Conservation (phyloP, 2,797 vertebrate species). For the Naso thynnoides region DNA sequence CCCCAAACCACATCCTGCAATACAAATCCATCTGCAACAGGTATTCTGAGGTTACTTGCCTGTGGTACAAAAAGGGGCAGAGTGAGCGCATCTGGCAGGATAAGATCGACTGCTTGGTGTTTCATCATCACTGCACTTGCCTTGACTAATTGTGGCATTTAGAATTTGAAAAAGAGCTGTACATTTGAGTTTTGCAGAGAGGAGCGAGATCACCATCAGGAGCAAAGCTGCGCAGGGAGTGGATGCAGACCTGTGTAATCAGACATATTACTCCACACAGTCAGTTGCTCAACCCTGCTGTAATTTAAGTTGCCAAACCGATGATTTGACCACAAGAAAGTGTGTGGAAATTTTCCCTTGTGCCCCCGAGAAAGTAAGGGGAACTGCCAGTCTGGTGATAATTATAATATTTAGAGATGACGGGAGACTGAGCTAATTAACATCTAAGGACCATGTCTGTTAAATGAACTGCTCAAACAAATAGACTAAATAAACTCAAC, state of each 20-base stretch:
- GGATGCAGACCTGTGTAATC: constrained; percentile 11
- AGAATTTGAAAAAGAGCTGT: background rate
- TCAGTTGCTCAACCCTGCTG: constrained; percentile 34
- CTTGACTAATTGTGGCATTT: constrained; percentile 16
- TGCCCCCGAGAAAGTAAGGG: constrained; percentile 32
- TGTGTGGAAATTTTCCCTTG: constrained; percentile 45
- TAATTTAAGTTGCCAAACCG: constrained; percentile 32
- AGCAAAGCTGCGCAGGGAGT: background rate
- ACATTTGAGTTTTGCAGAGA: background rate
- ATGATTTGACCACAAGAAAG: constrained; percentile 30
- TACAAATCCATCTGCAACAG: constrained; percentile 22
- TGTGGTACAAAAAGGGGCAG: background rate
- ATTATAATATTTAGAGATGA: constrained; percentile 79
- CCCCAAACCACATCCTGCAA: constrained; percentile 26
- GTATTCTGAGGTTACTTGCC: constrained; percentile 17
- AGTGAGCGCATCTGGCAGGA: background rate
- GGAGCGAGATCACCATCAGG: constrained; percentile 15
- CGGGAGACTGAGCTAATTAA: constrained; percentile 73
- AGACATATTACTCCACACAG: constrained; percentile 20
- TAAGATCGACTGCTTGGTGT: constrained; percentile 13
- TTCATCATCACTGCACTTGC: constrained; percentile 22
- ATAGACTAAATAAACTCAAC: constrained; percentile 65
- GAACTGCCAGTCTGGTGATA: constrained; percentile 78
- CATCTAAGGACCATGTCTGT: constrained; percentile 71
- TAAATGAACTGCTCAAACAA: constrained; percentile 77